phyloP scores from a whole-genome alignment of 1,140 invertebrate species.

The Zelostemma sp. region DNA sequence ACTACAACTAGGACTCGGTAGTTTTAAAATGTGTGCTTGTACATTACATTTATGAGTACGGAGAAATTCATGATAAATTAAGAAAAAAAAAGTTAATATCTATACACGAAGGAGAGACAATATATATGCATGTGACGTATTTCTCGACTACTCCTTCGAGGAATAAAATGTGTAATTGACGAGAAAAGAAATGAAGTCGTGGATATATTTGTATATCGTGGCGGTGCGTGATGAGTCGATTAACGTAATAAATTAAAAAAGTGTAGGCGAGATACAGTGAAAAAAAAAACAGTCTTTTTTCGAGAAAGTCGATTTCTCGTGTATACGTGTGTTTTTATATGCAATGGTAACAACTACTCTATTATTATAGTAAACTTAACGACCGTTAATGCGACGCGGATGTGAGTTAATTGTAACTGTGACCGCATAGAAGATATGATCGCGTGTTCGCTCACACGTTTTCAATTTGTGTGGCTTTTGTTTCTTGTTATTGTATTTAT shows the following conservation, averaged over 20 bases:
- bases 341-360: slow-evolving; percentile 51
- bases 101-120: slow-evolving; percentile 17
- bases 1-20: slow-evolving; percentile 34
- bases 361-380: slow-evolving; percentile 50
- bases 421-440: slow-evolving; percentile 43
- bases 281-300: slow-evolving; percentile 24
- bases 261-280: too few relatives aligned
- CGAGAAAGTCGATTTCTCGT: slow-evolving; percentile 53
- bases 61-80: slow-evolving; percentile 51
- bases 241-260: slow-evolving; percentile 27
- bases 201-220: slow-evolving; percentile 61
- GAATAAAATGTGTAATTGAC: slow-evolving; percentile 43
- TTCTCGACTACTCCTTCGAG: slow-evolving; percentile 29
- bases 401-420: slow-evolving; percentile 37
- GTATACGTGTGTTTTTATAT: slow-evolving; percentile 64
- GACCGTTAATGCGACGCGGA: slow-evolving; percentile 44
- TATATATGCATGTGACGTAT: slow-evolving; percentile 12
- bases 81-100: slow-evolving; percentile 30
- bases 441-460: slow-evolving; percentile 48
- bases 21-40: slow-evolving; percentile 46
- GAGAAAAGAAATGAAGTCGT: slow-evolving; percentile 44
- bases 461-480: slow-evolving; percentile 47
- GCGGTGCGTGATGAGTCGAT: slow-evolving; percentile 32
- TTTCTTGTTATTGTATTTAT: slow-evolving; percentile 48
- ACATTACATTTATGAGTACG: slow-evolving; percentile 48